Conservation (phyloP, 2,888 invertebrate species). For the Gastracanthus pulcherrimus region DNA sequence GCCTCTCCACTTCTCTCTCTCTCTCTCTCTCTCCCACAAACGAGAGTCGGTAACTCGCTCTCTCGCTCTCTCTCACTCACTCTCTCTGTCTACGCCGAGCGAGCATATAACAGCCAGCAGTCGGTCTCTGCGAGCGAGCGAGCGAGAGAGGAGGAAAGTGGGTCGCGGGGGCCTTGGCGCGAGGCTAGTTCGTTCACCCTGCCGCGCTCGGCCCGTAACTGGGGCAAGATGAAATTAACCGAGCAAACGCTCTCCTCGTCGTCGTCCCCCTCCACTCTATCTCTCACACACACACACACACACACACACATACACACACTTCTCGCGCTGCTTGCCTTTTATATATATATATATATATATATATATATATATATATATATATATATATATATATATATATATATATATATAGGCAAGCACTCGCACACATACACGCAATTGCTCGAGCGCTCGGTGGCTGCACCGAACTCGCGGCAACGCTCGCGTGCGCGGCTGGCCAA, state of each 20-base stretch:
- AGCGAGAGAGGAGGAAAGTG: conserved; percentile 70
- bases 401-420: not conserved
- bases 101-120: conserved; percentile 1
- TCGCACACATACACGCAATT: not conserved
- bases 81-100: conserved; percentile 56
- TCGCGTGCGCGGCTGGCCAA: conserved; percentile 69
- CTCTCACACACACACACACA: not conserved
- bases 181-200: conserved; percentile 83
- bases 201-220: conserved; percentile 78
- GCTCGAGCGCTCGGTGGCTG: too few species aligned
- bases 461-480: conserved; percentile 61
- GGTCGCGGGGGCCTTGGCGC: conserved; percentile 76
- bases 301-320: not conserved
- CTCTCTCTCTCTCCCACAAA: not conserved
- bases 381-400: too few species aligned
- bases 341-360: too few species aligned
- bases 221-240: conserved; percentile 84
- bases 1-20: not conserved
- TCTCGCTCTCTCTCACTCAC: conserved; percentile 26
- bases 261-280: conserved; percentile 53
- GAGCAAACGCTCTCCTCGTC: conserved; percentile 70
- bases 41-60: conserved; percentile 1
- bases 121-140: conserved; percentile 21
- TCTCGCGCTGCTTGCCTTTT: conserved; percentile 30
- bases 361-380: too few species aligned